Evolutionary conservation across 1,140 invertebrate species (phyloP).

Genomic region (Aphidius ervi): DNA sequence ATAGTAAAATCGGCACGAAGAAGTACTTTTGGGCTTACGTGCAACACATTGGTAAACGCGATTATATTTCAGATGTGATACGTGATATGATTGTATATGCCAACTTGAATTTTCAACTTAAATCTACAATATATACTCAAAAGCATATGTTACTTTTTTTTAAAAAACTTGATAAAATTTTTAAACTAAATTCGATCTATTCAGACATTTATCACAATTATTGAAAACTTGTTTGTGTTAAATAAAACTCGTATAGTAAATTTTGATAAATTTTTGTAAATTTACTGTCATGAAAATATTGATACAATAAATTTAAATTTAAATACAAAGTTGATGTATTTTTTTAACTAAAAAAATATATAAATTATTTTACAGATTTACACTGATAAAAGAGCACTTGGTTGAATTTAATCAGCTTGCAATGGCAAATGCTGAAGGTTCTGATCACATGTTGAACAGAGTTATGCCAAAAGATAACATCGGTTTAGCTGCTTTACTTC

Average conservation of each 20-base stretch:
- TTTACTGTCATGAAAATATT: too few species aligned
- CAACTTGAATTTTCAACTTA: not conserved
- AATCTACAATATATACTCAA: too few species aligned
- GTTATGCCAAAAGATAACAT: slow-evolving; percentile 99
- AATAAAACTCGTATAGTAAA: not conserved
- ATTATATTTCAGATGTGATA: slow-evolving; percentile 31
- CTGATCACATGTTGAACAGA: slow-evolving; percentile 97
- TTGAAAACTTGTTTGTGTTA: not conserved
- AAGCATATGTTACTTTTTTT: not conserved
- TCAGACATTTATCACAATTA: not conserved
- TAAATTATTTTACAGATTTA: slow-evolving; percentile 67
- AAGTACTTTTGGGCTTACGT: slow-evolving; percentile 36
- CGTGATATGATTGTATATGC: slow-evolving; percentile 32
- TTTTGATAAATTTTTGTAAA: too few species aligned
- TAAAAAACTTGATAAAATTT: slow-evolving; percentile 16
- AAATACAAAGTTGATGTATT: not conserved
- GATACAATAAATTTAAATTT: not conserved
- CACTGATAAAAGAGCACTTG: slow-evolving; percentile 89
- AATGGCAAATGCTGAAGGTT: slow-evolving; percentile 96
- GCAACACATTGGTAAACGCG: slow-evolving; percentile 33
- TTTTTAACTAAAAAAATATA: not conserved
- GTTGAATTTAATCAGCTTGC: slow-evolving; percentile 98
- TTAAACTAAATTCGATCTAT: slow-evolving; percentile 1
- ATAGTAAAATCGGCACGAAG: slow-evolving; percentile 30
- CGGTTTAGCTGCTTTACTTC: slow-evolving; percentile 88